Evolutionary conservation across 2,888 invertebrate species (phyloP).

Genomic region (Muscina levida): DNA sequence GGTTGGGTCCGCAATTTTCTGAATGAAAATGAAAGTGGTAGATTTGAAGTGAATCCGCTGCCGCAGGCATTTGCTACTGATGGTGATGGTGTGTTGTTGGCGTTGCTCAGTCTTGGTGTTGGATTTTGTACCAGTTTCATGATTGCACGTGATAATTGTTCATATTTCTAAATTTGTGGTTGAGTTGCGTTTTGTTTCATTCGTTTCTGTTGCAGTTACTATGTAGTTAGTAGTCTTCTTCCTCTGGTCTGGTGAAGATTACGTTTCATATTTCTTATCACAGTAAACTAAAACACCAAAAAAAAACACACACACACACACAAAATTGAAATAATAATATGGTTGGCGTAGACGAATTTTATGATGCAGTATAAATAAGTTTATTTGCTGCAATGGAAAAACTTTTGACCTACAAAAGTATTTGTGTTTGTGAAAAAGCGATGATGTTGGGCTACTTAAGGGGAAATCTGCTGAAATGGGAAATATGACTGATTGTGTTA

Average conservation of each 20-base stretch:
- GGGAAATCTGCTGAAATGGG: no score
- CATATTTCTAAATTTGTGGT: conserved; percentile 54
- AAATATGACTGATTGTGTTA: no score
- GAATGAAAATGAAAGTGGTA: conserved; percentile 68
- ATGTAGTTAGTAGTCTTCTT: conserved; percentile 45
- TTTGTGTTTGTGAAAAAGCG: no score
- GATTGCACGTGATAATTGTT: conserved; percentile 71
- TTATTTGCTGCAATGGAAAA: no score
- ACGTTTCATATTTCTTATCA: conserved; percentile 56
- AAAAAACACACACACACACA: not conserved
- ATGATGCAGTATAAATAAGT: not conserved
- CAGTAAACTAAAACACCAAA: conserved; percentile 35
- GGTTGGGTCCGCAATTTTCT: conserved; percentile 50
- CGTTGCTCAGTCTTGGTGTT: conserved; percentile 61
- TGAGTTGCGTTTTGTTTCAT: conserved; percentile 52
- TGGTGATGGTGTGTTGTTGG: conserved; percentile 28
- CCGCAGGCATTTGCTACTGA: not conserved
- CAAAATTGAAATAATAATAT: not conserved
- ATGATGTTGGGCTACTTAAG: no score
- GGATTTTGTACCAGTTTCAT: conserved; percentile 71
- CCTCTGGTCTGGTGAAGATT: conserved; percentile 62
- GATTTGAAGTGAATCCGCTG: conserved; percentile 25
- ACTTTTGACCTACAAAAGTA: no score
- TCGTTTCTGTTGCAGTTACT: conserved; percentile 31
- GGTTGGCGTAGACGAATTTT: conserved; percentile 6